Base-by-base conservation (phyloP, 2,113 vertebrate species). In the Nicator chloris region DNA sequence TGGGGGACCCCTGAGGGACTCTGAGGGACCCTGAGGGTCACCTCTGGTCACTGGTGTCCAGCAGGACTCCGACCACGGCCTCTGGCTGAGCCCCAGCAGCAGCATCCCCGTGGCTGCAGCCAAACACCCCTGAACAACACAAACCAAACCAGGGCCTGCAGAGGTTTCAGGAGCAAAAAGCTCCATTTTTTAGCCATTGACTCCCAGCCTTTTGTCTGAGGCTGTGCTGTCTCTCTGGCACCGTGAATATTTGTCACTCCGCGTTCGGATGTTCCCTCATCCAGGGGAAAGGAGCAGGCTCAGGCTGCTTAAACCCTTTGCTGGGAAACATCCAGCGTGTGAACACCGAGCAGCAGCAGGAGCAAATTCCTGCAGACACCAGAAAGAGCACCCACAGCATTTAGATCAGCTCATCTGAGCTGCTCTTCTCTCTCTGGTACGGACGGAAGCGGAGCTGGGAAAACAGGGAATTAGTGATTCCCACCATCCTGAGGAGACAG, bases 41-140 rank as follows among this genome's bases (percentile, higher is more conserved):
- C 53, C 31, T n/a, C 31, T 39, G 70, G 30, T 24, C 82, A 11
- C 71, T 8, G 60, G 13, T 71, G 57, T 31, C 76, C 50, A 22
- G 26, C 11, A 5, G 40, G 47, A 26, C 85, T 15, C 45, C 23
- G 42, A 4, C 20, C 49, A 15, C 2, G 4, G 30, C 50, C 40
- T 31, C 45, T 16, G 37, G 66, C 57, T 3, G 44, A 20, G 53
- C 18, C 35, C 65, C 65, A 10, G 0, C 22, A 72, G 56, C 27
- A 9, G 17, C 1, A 10, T 0, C 1, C 7, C 14, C 1, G 0
- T 1, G 40, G 35, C 42, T n/a, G 24, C 14, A n/a, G 9, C 12
- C 44, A 45, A 54, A 4, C 21, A 3, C 4, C 10, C 50, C 15
- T 13, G 2, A 10, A 7, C 28, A 44, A 8, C 0, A 27, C 0